These are phyloP conservation scores for Calosoma granatense DNA, from an alignment of 1,140 invertebrate genomes.

Conservation along the genomic window DNA sequence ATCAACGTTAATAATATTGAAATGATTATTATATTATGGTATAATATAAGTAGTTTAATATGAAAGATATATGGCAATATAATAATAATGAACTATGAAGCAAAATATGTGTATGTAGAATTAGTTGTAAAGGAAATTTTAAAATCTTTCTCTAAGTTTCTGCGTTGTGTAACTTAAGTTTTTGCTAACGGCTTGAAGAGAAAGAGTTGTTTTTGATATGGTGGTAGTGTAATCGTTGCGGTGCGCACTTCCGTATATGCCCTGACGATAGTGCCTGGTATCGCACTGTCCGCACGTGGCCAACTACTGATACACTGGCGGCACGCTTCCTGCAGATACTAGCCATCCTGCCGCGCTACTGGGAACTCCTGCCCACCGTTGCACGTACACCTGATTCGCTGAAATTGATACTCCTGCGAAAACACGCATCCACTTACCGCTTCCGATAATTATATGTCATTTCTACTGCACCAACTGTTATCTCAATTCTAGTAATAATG, in stretches of 20 bases:
- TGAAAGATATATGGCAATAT: too few species aligned
- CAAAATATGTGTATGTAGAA: too few species aligned
- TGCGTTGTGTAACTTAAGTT: too few species aligned
- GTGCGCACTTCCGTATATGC: background rate
- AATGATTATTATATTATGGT: too few species aligned
- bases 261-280: background rate
- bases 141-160: too few species aligned
- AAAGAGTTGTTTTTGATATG: background rate
- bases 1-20: too few species aligned
- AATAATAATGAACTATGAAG: too few species aligned
- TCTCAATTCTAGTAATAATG: too few species aligned
- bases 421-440: background rate
- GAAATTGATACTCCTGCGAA: conserved; percentile 4
- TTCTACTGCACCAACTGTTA: too few species aligned
- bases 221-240: background rate
- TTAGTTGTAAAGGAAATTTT: too few species aligned
- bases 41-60: too few species aligned
- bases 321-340: background rate
- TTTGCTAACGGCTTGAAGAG: background rate
- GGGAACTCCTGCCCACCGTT: background rate
- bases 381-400: background rate
- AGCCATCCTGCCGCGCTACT: background rate
- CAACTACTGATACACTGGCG: background rate
- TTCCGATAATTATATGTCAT: background rate
- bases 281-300: background rate